Conservation (phyloP, 2,888 invertebrate species). For the Epinotia bilunana region DNA sequence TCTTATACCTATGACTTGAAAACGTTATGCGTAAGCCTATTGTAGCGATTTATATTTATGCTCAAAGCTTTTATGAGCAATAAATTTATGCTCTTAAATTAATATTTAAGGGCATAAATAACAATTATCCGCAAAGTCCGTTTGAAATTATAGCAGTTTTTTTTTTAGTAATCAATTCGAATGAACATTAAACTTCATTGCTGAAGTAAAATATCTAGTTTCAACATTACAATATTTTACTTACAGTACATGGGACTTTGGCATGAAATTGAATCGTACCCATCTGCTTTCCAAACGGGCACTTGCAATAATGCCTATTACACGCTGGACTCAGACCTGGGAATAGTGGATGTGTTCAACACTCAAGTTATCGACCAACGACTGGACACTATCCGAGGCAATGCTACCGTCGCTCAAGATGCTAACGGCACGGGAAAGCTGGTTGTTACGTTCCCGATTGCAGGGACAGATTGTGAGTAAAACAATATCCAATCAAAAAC, state of each 20-base stretch:
- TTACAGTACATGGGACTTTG: constrained; percentile 69
- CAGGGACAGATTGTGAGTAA: constrained; percentile 74
- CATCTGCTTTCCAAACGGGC: constrained; percentile 62
- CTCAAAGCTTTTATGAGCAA: no score
- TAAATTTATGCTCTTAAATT: no score
- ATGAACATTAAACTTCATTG: no score
- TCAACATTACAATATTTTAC: neutral
- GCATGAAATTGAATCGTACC: constrained; percentile 70
- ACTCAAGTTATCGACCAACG: constrained; percentile 49
- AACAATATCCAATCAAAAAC: neutral
- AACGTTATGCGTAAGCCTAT: no score
- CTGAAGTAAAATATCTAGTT: neutral
- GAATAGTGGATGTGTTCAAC: constrained; percentile 44
- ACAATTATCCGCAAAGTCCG: no score
- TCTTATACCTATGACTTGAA: no score
- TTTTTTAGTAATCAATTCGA: no score
- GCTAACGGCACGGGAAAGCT: constrained; percentile 80
- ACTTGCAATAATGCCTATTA: constrained; percentile 68
- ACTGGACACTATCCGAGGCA: constrained; percentile 67
- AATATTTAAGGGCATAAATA: no score
- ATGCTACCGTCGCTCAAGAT: constrained; percentile 63
- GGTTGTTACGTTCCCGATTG: constrained; percentile 82
- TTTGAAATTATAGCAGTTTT: no score
- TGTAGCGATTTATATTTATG: no score
- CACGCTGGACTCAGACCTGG: constrained; percentile 46